Evolutionary conservation across 2,888 invertebrate genomes (phyloP).

Genomic region (Altica lythri): DNA sequence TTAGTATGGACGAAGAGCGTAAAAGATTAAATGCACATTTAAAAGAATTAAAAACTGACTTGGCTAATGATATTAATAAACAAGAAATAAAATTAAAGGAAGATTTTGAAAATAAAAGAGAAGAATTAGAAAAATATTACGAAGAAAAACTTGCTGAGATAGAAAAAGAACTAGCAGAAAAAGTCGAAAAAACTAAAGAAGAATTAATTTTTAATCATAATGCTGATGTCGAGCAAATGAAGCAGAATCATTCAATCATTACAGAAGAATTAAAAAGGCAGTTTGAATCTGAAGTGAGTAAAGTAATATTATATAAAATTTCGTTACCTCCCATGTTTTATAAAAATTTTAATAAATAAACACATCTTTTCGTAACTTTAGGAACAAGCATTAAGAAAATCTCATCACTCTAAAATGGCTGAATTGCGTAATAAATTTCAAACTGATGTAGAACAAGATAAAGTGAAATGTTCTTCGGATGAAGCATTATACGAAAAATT

Average conservation of each 20-base stretch:
- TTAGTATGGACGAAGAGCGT: constrained; percentile 49
- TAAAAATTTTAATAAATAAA: too few species aligned
- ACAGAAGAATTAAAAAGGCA: constrained; percentile 67
- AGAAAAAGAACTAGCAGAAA: constrained; percentile 61
- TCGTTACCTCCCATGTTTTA: too few species aligned
- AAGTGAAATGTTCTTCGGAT: constrained; percentile 42
- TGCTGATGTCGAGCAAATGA: constrained; percentile 60
- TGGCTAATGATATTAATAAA: constrained; percentile 44
- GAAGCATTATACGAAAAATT: constrained; percentile 65
- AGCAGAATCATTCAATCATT: constrained; percentile 64
- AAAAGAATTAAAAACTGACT: constrained; percentile 58
- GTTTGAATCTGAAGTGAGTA: constrained; percentile 66
- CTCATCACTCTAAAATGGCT: constrained; percentile 69
- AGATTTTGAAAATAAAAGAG: constrained; percentile 51
- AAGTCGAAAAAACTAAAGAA: constrained; percentile 56
- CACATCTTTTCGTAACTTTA: constrained; percentile 53
- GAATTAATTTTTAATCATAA: constrained; percentile 63
- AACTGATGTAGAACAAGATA: constrained; percentile 57
- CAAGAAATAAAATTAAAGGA: constrained; percentile 51
- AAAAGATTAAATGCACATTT: constrained; percentile 57
- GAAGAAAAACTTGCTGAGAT: constrained; percentile 60
- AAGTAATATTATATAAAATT: too few species aligned
- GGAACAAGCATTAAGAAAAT: constrained; percentile 70
- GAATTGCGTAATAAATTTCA: constrained; percentile 67
- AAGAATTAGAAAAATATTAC: constrained; percentile 59